These are phyloP conservation scores for Mesaphorura yosii DNA, from an alignment of 1,140 invertebrate genomes.

Conservation along the genomic window DNA sequence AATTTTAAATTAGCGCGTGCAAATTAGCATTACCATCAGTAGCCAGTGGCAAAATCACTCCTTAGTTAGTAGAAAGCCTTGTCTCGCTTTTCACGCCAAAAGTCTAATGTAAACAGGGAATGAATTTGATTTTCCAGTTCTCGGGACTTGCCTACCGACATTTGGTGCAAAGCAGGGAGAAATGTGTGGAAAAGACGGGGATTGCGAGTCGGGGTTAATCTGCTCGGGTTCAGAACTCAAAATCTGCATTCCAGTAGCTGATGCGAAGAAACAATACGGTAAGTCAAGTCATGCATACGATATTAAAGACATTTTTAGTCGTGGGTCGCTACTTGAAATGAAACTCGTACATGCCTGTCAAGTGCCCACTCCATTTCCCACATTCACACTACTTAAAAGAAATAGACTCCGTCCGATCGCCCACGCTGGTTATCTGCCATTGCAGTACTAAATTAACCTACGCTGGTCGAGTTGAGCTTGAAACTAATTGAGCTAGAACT, in stretches of 20 bases:
- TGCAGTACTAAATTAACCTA: too few species aligned
- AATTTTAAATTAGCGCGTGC: not conserved
- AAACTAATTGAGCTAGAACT: too few species aligned
- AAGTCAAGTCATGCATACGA: constrained; percentile 34
- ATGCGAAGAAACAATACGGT: constrained; percentile 66
- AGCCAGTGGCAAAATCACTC: not conserved
- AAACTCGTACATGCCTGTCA: too few species aligned
- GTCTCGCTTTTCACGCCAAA: not conserved
- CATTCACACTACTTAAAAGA: too few species aligned
- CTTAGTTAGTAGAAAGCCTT: not conserved
- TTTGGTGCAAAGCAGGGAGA: constrained; percentile 62
- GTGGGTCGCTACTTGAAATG: too few species aligned
- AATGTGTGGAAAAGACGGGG: constrained; percentile 55
- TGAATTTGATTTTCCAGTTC: constrained; percentile 37
- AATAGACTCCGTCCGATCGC: too few species aligned
- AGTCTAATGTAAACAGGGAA: not conserved
- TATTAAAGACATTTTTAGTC: not conserved
- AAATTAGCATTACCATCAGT: not conserved
- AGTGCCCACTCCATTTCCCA: too few species aligned
- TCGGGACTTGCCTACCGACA: constrained; percentile 57
- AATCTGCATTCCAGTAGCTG: constrained; percentile 62
- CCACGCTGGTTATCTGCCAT: too few species aligned
- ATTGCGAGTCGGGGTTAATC: constrained; percentile 60
- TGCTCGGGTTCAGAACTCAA: constrained; percentile 44
- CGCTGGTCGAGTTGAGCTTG: too few species aligned